A percentile compares a stretch with the other conserved stretches of the same genome.
These are phyloP conservation scores for Diarsia rubi DNA, from an alignment of 2,888 invertebrate genomes.

Conservation along the genomic window DNA sequence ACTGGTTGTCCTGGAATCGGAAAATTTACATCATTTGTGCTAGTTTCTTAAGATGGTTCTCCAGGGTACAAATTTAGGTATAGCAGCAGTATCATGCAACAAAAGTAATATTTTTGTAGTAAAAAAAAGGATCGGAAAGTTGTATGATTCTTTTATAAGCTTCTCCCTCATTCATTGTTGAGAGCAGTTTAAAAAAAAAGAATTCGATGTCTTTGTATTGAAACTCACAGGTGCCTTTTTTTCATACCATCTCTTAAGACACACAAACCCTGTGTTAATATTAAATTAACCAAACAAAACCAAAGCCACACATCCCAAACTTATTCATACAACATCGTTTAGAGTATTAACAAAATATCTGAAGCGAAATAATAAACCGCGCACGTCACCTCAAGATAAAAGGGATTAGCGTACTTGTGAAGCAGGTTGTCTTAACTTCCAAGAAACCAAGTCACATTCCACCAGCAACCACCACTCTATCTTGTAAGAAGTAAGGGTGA, in stretches of 20 bases:
- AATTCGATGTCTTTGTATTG: neutral
- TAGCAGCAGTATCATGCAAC: no score
- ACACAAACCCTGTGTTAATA: slow-evolving; percentile 24
- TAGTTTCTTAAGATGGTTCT: neutral
- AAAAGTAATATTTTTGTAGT: no score
- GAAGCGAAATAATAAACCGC: slow-evolving; percentile 87
- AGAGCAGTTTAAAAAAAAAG: neutral
- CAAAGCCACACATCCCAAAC: slow-evolving; percentile 60
- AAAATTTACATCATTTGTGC: slow-evolving; percentile 23
- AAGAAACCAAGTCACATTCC: slow-evolving; percentile 40
- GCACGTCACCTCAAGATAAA: slow-evolving; percentile 89
- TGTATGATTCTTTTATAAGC: no score
- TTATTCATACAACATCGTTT: slow-evolving; percentile 64
- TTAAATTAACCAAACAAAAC: slow-evolving; percentile 59
- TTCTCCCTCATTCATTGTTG: neutral
- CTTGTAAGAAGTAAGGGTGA: slow-evolving; percentile 40
- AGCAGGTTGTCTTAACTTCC: slow-evolving; percentile 83
- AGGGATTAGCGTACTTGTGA: slow-evolving; percentile 85
- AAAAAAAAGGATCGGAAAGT: no score
- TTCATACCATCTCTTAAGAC: neutral
- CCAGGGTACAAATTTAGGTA: neutral
- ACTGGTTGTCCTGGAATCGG: slow-evolving; percentile 30
- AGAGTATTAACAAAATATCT: slow-evolving; percentile 82
- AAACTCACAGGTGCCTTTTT: neutral
- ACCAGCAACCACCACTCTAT: slow-evolving; percentile 51